Conservation (phyloP, 2,113 vertebrate genomes). For the Callithrix jacchus region DNA sequence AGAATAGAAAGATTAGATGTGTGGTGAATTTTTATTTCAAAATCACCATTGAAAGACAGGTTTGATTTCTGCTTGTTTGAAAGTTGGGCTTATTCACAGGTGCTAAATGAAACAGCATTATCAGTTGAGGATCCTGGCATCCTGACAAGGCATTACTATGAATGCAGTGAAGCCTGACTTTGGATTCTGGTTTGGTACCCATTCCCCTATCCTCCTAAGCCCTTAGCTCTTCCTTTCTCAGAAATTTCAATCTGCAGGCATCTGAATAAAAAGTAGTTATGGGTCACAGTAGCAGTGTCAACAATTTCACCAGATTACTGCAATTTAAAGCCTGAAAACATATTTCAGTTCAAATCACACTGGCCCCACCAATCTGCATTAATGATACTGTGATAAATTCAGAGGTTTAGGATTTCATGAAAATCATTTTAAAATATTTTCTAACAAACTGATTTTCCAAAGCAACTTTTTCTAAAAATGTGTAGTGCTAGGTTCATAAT, state of each 20-base stretch:
- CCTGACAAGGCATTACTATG: constrained; percentile 51
- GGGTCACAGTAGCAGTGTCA: constrained; percentile 55
- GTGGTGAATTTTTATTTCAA: constrained; percentile 56
- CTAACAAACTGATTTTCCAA: constrained; percentile 44
- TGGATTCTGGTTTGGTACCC: constrained; percentile 25
- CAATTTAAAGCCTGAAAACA: constrained; percentile 57
- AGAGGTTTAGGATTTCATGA: constrained; percentile 47
- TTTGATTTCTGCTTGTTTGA: background rate
- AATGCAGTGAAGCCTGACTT: constrained; percentile 54
- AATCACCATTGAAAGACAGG: constrained; percentile 49
- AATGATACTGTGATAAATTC: constrained; percentile 24
- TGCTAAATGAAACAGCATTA: constrained; percentile 52
- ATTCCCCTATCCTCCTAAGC: background rate
- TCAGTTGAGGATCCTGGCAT: constrained; percentile 1
- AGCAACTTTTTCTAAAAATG: constrained; percentile 63
- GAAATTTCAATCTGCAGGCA: constrained; percentile 62
- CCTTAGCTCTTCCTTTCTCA: constrained; percentile 44
- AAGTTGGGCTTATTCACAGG: constrained; percentile 29
- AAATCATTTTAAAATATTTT: constrained; percentile 51
- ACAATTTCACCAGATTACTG: constrained; percentile 62
- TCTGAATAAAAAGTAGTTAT: constrained; percentile 55
- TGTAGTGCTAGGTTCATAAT: constrained; percentile 14
- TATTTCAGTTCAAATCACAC: constrained; percentile 42
- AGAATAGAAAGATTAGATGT: constrained; percentile 55
- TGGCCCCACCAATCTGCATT: constrained; percentile 20